A percentile compares a stretch with the other conserved stretches of the same genome.
These are phyloP conservation scores for Strix aluco DNA, from an alignment of 2,113 vertebrate genomes.

Conservation along the genomic window DNA sequence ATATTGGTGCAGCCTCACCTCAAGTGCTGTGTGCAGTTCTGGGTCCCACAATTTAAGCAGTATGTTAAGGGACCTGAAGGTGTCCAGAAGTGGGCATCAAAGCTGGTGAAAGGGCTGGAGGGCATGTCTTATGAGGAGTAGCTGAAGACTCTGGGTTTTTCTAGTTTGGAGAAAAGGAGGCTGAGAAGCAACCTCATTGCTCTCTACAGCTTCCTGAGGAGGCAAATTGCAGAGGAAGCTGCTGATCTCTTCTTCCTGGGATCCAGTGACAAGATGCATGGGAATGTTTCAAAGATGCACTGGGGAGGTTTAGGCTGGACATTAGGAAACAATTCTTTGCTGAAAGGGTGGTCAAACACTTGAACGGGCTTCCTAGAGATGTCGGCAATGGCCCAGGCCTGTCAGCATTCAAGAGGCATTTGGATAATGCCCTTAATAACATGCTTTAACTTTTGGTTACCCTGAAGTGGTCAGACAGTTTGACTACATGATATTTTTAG, in stretches of 20 bases:
- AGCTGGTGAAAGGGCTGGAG: neutral
- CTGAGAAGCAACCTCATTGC: neutral
- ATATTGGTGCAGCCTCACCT: too few relatives aligned
- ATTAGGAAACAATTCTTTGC: neutral
- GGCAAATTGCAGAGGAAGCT: neutral
- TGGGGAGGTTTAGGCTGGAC: neutral
- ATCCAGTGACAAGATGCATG: neutral
- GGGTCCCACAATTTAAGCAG: too few relatives aligned
- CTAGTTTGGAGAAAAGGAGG: neutral
- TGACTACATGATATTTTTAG: neutral
- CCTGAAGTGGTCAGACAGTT: neutral
- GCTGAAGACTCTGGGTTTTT: neutral
- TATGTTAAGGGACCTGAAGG: too few relatives aligned
- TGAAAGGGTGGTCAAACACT: neutral
- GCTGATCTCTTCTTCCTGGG: neutral
- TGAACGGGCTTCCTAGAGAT: neutral
- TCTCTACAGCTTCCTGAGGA: neutral
- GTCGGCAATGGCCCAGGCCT: accelerated
- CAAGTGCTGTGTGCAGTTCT: too few relatives aligned
- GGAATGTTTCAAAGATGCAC: neutral
- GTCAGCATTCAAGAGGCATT: neutral
- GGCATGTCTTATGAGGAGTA: neutral
- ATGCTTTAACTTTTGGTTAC: neutral
- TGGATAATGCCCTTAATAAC: neutral
- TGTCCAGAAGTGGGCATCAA: too few relatives aligned